Percentiles rank a stretch among this genome's conserved stretches.
Conservation (phyloP, 2,113 vertebrate genomes). For the Aptenodytes forsteri region DNA sequence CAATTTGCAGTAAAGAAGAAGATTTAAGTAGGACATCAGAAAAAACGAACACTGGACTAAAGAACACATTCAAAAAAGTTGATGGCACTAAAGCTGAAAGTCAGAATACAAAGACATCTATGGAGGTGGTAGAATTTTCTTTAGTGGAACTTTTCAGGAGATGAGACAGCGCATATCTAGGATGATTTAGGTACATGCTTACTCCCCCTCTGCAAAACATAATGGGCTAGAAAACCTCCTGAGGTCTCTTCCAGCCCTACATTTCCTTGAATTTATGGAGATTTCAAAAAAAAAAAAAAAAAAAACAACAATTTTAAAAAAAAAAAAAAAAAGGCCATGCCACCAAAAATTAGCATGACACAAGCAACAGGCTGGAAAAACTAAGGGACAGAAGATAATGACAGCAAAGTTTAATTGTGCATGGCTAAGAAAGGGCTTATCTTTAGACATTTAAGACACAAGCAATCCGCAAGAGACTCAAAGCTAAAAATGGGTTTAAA, state of each 20-base stretch:
- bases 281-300: neutral
- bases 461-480: neutral
- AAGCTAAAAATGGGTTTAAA: neutral
- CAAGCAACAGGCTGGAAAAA: neutral
- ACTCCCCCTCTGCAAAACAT: neutral
- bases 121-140: neutral
- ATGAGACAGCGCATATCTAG: neutral
- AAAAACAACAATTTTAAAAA: too few species aligned
- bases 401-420: neutral
- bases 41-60: neutral
- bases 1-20: neutral
- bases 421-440: neutral
- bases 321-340: neutral
- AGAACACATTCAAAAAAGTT: neutral
- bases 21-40: neutral
- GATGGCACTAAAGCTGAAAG: neutral
- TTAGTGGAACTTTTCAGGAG: neutral
- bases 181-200: neutral
- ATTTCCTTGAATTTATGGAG: neutral
- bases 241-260: neutral
- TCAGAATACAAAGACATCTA: neutral
- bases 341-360: neutral
- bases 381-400: neutral
- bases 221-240: neutral
- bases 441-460: neutral